Conservation (phyloP, 2,888 invertebrate genomes). For the Palloptera scutellata region DNA sequence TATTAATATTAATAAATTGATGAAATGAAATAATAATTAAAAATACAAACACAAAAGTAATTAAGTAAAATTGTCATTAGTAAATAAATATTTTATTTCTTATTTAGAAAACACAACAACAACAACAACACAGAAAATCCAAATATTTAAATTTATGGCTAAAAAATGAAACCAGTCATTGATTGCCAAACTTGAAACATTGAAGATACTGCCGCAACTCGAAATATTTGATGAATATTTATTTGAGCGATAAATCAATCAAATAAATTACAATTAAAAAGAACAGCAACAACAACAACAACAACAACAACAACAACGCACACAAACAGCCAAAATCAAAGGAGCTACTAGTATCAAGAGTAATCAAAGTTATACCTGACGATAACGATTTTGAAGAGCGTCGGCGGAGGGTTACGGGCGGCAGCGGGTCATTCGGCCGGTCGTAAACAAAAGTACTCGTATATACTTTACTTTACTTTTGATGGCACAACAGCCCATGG, state of each 20-base stretch:
- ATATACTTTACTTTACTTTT: neutral
- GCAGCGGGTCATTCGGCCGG: too few relatives aligned
- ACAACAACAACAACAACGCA: neutral
- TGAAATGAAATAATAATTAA: too few relatives aligned
- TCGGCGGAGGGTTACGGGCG: too few relatives aligned
- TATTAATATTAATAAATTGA: too few relatives aligned
- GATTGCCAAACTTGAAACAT: constrained; percentile 29
- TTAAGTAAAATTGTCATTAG: too few relatives aligned
- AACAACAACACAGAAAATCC: neutral
- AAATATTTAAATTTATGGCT: neutral
- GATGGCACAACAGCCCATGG: too few relatives aligned
- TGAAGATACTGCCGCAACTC: neutral
- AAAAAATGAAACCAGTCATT: constrained; percentile 22
- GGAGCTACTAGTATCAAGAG: neutral
- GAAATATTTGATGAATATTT: constrained; percentile 29
- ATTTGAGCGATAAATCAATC: constrained; percentile 31
- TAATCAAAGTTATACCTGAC: too few relatives aligned
- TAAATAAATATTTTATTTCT: constrained; percentile 18
- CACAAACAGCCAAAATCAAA: constrained; percentile 1
- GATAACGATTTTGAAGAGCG: too few relatives aligned
- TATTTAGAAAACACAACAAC: constrained; percentile 6
- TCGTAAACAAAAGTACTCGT: too few relatives aligned
- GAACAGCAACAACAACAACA: constrained; percentile 13
- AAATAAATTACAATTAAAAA: constrained; percentile 33
- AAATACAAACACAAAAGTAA: too few relatives aligned